A percentile compares a stretch with the other conserved stretches of the same genome.
phyloP scores from a whole-genome alignment of 2,113 vertebrate species.

The Callopanchax toddi region DNA sequence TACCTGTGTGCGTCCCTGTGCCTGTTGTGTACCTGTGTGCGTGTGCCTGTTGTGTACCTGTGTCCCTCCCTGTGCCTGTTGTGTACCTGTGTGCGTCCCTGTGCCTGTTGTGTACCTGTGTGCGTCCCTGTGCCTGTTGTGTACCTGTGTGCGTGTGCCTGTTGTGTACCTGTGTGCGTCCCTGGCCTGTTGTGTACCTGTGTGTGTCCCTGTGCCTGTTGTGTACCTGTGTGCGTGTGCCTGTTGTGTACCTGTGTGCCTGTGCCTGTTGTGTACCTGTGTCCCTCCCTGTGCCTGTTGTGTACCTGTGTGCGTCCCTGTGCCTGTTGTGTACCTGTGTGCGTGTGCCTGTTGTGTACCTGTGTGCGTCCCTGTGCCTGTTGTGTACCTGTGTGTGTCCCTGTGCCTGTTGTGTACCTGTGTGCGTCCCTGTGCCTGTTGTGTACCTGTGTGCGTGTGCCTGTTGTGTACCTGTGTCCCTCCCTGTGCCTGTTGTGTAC shows the following conservation, averaged over 20 bases:
- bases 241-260: too few species aligned
- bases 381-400: constrained; percentile 29
- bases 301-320: too few species aligned
- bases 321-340: constrained; percentile 23
- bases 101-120: constrained; percentile 20
- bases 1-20: constrained; percentile 21
- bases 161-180: constrained; percentile 32
- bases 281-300: constrained; percentile 8
- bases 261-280: constrained; percentile 16
- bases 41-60: constrained; percentile 13
- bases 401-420: too few species aligned
- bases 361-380: background rate
- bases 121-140: constrained; percentile 5
- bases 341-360: too few species aligned
- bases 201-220: constrained; percentile 2
- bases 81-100: too few species aligned
- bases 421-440: constrained; percentile 5
- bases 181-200: too few species aligned
- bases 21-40: too few species aligned
- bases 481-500: constrained; percentile 4
- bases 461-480: too few species aligned
- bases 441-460: constrained; percentile 30
- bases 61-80: constrained; percentile 12
- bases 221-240: constrained; percentile 25
- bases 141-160: too few species aligned